These are phyloP conservation scores for Serrognathus titanus DNA, from an alignment of 2,888 invertebrate genomes.

Conservation along the genomic window DNA sequence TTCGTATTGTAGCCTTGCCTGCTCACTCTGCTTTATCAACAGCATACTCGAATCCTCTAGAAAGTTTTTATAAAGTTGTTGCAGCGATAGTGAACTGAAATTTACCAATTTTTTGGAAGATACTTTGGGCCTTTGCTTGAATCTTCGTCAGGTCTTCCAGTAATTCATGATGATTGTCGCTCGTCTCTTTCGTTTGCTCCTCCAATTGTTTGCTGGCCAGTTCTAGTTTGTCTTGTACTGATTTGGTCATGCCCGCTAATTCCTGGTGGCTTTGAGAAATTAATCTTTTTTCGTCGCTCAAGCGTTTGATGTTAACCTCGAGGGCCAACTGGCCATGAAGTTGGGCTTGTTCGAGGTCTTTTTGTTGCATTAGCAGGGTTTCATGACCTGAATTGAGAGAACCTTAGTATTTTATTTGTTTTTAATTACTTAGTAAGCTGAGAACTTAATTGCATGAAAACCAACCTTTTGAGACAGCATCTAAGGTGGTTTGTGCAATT, in stretches of 20 bases:
- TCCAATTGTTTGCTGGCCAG: constrained; percentile 51
- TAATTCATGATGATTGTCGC: constrained; percentile 54
- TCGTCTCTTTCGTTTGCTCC: constrained; percentile 50
- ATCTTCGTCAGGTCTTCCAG: constrained; percentile 54
- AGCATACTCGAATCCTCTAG: constrained; percentile 46
- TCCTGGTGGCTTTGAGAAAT: constrained; percentile 58
- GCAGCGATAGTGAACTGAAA: not conserved
- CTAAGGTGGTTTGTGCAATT: constrained; percentile 38
- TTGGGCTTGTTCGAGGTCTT: constrained; percentile 51
- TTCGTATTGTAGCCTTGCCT: constrained; percentile 51
- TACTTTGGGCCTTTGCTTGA: constrained; percentile 53
- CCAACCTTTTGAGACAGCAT: constrained; percentile 32
- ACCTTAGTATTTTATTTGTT: too few relatives aligned
- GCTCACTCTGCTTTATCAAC: constrained; percentile 50
- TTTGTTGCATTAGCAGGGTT: constrained; percentile 53
- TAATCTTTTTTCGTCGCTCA: constrained; percentile 58
- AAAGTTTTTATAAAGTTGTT: constrained; percentile 18
- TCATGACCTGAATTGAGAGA: constrained; percentile 45
- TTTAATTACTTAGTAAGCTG: too few relatives aligned
- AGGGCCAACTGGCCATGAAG: constrained; percentile 52
- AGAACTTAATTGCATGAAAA: not conserved
- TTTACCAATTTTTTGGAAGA: constrained; percentile 57
- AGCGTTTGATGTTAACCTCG: constrained; percentile 54
- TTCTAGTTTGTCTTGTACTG: constrained; percentile 56
- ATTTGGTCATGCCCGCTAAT: constrained; percentile 53